phyloP scores from a whole-genome alignment of 2,113 vertebrate species.

The Eubucco bourcierii region DNA sequence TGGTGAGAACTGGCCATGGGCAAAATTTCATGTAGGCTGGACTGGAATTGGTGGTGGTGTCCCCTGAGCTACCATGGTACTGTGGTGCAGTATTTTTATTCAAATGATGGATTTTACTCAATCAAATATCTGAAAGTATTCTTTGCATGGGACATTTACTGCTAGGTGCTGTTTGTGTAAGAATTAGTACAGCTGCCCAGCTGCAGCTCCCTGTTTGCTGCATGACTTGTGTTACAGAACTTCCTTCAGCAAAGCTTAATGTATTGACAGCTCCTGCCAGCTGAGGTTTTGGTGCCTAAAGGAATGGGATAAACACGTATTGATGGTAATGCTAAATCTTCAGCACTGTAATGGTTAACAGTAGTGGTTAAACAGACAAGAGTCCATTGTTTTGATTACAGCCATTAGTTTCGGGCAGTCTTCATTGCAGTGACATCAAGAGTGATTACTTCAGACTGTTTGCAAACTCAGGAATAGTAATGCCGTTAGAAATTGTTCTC shows the following conservation, averaged over 20 bases:
- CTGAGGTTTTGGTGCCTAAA: background rate
- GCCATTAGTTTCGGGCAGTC: background rate
- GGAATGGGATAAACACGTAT: background rate
- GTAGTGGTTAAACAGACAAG: background rate
- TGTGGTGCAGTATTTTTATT: background rate
- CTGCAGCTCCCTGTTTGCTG: background rate
- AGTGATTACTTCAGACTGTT: background rate
- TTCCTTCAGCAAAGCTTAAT: background rate
- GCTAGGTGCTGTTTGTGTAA: background rate
- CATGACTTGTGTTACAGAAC: background rate
- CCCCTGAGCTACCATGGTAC: background rate
- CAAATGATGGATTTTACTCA: background rate
- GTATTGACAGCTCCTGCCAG: rapidly evolving
- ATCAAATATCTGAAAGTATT: background rate
- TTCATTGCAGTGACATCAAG: background rate
- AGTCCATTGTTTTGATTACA: background rate
- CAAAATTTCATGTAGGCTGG: background rate
- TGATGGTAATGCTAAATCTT: background rate
- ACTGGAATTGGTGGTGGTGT: background rate
- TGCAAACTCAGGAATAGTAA: background rate
- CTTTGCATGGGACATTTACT: background rate
- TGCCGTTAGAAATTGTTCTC: background rate
- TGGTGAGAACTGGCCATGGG: background rate
- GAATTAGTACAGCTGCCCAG: background rate
- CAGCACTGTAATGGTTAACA: background rate